These are phyloP conservation scores for Clamator glandarius DNA, from an alignment of 2,797 vertebrate species.

Conservation along the genomic window DNA sequence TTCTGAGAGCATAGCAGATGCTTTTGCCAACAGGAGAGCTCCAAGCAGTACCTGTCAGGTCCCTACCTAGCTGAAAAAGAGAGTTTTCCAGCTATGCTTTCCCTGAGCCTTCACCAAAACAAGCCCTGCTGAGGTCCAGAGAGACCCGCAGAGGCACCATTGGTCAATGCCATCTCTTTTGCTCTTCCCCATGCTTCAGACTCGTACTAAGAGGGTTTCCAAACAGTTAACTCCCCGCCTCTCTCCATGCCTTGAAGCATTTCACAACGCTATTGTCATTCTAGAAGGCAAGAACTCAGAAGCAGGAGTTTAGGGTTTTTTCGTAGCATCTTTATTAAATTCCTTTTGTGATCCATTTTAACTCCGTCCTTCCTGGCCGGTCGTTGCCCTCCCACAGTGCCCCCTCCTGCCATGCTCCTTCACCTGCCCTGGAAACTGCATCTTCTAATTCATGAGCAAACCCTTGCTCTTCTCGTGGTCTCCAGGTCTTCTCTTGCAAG, in stretches of 20 bases:
- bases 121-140: background rate
- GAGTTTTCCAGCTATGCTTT: background rate
- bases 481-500: background rate
- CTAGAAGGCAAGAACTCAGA: conserved; percentile 40
- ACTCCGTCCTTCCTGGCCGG: background rate
- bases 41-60: background rate
- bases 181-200: background rate
- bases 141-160: background rate
- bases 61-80: background rate
- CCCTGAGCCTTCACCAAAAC: accelerated
- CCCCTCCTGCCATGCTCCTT: background rate
- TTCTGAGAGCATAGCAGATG: background rate
- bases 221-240: conserved; percentile 12
- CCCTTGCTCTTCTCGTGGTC: no score
- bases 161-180: accelerated
- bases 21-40: background rate
- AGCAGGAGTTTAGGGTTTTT: conserved; percentile 8
- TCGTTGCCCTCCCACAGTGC: accelerated
- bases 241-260: background rate
- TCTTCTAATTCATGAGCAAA: background rate
- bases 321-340: conserved; percentile 39
- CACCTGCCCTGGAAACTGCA: no score
- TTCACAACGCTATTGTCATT: conserved; percentile 52
- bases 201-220: background rate
- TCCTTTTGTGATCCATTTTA: conserved; percentile 40